These are phyloP conservation scores for Pocillopora grandis DNA, from an alignment of 92 coral and sea anemone genomes.

Conservation along the genomic window DNA sequence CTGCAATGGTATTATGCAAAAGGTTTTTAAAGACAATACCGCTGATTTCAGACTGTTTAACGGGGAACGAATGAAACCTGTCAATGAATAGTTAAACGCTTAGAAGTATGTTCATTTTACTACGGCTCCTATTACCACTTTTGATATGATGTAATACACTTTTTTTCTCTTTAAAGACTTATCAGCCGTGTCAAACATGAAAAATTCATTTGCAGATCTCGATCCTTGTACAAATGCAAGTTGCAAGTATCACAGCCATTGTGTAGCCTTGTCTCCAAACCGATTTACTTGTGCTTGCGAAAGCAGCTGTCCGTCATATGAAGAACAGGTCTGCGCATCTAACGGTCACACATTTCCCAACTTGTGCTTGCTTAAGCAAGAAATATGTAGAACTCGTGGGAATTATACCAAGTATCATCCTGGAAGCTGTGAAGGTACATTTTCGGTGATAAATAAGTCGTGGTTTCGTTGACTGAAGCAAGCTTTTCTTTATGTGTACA, in stretches of 20 bases:
- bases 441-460: no score
- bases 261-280: conserved; percentile 38
- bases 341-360: conserved; percentile 66
- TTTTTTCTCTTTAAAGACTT: no score
- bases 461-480: no score
- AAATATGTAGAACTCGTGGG: conserved; percentile 46
- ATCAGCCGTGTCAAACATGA: background rate
- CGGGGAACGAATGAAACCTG: no score
- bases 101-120: no score
- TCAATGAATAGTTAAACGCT: no score
- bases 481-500: no score
- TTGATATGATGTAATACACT: no score
- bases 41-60: no score
- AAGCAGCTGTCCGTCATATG: conserved; percentile 53
- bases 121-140: no score
- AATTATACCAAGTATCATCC: conserved; percentile 36
- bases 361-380: conserved; percentile 55
- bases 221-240: conserved; percentile 57
- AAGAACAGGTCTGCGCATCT: conserved; percentile 54
- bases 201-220: conserved; percentile 34
- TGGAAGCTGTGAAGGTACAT: conserved; percentile 70
- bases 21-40: no score
- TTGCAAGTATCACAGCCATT: conserved; percentile 56
- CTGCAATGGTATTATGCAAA: no score
- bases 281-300: conserved; percentile 63